Evolutionary conservation across 2,113 vertebrate genomes (phyloP).

Genomic region (Otus sunia): DNA sequence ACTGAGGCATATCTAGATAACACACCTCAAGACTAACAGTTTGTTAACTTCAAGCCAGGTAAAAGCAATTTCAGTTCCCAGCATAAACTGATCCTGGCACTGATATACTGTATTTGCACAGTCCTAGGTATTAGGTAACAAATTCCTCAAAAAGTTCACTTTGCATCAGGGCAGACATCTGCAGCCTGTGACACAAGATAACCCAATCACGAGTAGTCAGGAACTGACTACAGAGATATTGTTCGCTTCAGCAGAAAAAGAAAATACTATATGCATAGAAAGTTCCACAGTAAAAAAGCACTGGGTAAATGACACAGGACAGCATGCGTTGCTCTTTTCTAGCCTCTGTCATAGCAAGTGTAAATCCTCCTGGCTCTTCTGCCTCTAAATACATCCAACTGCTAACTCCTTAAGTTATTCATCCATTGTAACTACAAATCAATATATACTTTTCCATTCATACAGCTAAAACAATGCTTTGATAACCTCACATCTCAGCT

Average conservation of each 20-base stretch:
- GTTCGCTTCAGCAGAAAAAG: neutral
- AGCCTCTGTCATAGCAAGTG: neutral
- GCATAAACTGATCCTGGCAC: neutral
- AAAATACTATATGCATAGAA: neutral
- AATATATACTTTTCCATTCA: neutral
- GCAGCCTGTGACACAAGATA: neutral
- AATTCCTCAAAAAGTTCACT: neutral
- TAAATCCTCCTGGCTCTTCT: neutral
- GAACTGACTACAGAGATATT: neutral
- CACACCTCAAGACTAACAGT: neutral
- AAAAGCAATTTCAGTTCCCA: neutral
- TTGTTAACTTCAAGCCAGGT: neutral
- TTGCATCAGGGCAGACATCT: neutral
- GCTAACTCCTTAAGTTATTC: neutral
- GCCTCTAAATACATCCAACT: neutral
- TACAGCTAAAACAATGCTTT: neutral
- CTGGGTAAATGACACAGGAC: neutral
- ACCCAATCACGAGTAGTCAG: neutral
- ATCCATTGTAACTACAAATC: neutral
- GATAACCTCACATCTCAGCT: constrained; percentile 31
- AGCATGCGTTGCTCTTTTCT: neutral
- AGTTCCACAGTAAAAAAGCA: neutral
- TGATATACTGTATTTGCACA: neutral
- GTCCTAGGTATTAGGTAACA: neutral
- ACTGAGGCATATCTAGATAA: neutral